phyloP scores from a whole-genome alignment of 2,113 vertebrate species.

The Chamaetylas fuelleborni region DNA sequence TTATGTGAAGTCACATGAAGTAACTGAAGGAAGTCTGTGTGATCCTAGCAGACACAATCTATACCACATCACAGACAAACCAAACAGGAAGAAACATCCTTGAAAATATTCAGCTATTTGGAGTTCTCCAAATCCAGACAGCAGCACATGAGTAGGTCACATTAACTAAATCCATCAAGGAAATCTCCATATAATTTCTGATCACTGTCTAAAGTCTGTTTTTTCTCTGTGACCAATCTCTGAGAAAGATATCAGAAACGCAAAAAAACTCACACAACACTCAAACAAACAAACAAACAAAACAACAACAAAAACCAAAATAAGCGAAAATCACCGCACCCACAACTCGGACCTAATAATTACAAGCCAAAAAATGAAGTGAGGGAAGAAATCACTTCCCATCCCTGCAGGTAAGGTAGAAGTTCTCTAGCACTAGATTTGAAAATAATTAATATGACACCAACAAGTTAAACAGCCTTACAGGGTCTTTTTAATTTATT shows the following conservation, averaged over 20 bases:
- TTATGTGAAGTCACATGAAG: background rate
- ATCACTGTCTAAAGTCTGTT: background rate
- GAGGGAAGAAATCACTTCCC: background rate
- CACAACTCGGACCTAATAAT: background rate
- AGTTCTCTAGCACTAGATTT: background rate
- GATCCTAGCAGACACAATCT: background rate
- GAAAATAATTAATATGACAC: conserved; percentile 15
- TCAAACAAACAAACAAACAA: background rate
- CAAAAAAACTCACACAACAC: background rate
- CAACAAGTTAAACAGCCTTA: conserved; percentile 38
- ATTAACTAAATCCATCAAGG: background rate
- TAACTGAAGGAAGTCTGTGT: background rate
- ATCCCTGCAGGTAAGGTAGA: background rate
- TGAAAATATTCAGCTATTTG: background rate
- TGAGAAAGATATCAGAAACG: background rate
- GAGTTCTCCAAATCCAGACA: background rate
- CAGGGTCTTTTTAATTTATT: conserved; percentile 31
- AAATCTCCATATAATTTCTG: background rate
- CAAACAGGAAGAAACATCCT: background rate
- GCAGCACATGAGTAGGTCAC: background rate
- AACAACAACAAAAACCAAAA: background rate
- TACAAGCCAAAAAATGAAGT: background rate
- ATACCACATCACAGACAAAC: background rate
- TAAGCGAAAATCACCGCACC: background rate
- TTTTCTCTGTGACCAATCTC: background rate